Evolutionary conservation across 1,140 invertebrate genomes (phyloP).

Genomic region (Halictus rubicundus): DNA sequence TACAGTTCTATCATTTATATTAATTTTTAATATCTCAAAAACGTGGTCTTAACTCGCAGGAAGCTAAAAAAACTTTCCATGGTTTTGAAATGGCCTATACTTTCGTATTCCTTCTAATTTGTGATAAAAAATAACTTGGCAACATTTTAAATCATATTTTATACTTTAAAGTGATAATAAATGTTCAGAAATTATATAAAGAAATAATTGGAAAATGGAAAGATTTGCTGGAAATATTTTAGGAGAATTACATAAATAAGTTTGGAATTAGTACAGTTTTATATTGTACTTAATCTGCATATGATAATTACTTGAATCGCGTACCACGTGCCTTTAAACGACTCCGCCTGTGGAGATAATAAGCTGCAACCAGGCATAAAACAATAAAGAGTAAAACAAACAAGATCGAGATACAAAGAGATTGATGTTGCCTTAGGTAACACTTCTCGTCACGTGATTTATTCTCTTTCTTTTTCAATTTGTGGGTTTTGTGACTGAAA

Average conservation of each 20-base stretch:
- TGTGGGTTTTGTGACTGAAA: neutral
- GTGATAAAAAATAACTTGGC: no score
- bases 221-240: no score
- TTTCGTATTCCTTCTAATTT: no score
- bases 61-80: no score
- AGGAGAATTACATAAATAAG: neutral
- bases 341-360: conserved; percentile 2
- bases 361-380: neutral
- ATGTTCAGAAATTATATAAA: no score
- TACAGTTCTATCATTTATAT: no score
- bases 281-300: conserved; percentile 3
- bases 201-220: no score
- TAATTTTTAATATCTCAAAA: no score
- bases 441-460: neutral
- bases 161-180: no score
- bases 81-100: no score
- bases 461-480: conserved; percentile 14
- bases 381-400: conserved; percentile 10
- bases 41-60: no score
- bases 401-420: conserved; percentile 6
- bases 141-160: no score
- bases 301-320: conserved; percentile 46
- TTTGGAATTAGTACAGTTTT: neutral
- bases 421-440: neutral
- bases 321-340: conserved; percentile 26